Evolutionary conservation across 1,140 invertebrate species (phyloP), one percentile per base, ranked within the genome.

Genomic region (Eupristina koningsbergeri): DNA sequence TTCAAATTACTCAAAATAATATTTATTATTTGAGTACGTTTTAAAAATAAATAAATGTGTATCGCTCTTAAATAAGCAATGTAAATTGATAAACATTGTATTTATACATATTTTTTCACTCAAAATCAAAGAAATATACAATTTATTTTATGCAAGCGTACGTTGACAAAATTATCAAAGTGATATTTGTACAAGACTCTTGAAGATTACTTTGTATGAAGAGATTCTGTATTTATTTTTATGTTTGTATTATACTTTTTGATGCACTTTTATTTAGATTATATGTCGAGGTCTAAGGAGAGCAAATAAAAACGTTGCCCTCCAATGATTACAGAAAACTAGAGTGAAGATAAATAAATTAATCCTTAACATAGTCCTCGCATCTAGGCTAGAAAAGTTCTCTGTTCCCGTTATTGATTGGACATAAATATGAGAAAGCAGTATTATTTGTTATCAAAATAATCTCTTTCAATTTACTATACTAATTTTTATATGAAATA

Each of bases 281-380:
- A 50, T 74, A 34, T 53, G 63, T 81, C 53, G 63, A 75, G 63
- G 75, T 74, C 41, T 39, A 69, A 67, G 29, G 69, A 61, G 73
- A 78, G 45, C 41, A 53, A 19, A 26, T 41, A 41, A 34, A 34
- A 50, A 76, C 29, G 36, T 83, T 71, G 61, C 13, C 17, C 26
- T 67, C 53, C 41, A 69, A 74, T 74, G 6, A 36, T 71, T 71
- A 41, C 22, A 17, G 29, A 67, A 67, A 26, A 34, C 8, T 31
- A 13, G 41, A 29, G 71, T 29, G 41, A 7, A 29, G 26, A 31
- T 53, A 53, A 41, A 41, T 0, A 61, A 50, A 64, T 63, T 50
- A 50, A 64, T 63, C 39, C 26, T 15, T 73, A 34, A 85, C 79
- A 67, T 79, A 73, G 76, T 74, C 73, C 71, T 83, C 81, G 61